Conservation (phyloP, 2,113 vertebrate genomes). For the Meles meles region DNA sequence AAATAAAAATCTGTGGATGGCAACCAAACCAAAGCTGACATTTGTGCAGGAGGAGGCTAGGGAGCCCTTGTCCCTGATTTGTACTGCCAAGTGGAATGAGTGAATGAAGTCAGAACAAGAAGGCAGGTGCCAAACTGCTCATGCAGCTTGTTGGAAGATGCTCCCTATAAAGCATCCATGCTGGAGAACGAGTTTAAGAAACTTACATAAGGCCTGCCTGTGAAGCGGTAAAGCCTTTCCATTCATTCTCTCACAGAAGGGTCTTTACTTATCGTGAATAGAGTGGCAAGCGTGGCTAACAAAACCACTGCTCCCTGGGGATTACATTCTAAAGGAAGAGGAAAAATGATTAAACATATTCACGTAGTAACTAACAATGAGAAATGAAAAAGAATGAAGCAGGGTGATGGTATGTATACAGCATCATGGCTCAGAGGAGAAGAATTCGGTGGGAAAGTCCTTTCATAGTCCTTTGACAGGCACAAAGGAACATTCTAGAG, state of each 20-base stretch:
- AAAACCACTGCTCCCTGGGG: too few species aligned
- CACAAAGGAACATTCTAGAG: neutral
- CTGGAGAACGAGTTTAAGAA: neutral
- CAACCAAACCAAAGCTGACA: conserved; percentile 62
- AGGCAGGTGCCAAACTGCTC: conserved; percentile 30
- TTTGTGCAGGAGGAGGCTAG: conserved; percentile 36
- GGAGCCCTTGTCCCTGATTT: conserved; percentile 7
- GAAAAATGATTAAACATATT: neutral
- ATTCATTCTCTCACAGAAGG: neutral
- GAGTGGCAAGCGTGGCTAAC: neutral
- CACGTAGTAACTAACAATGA: neutral
- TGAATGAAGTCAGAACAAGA: conserved; percentile 19
- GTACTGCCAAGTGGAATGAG: conserved; percentile 48
- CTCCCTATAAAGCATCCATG: neutral
- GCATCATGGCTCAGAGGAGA: neutral
- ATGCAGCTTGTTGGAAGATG: neutral
- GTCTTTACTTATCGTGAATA: neutral
- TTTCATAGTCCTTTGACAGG: neutral
- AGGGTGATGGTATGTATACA: neutral
- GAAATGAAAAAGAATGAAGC: neutral
- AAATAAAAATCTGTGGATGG: conserved; percentile 10
- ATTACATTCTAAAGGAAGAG: neutral
- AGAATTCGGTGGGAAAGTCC: neutral
- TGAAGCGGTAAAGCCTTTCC: neutral
- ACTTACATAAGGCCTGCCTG: neutral